These are phyloP conservation scores for Chelonia mydas DNA, from an alignment of 2,797 vertebrate genomes.

Conservation along the genomic window DNA sequence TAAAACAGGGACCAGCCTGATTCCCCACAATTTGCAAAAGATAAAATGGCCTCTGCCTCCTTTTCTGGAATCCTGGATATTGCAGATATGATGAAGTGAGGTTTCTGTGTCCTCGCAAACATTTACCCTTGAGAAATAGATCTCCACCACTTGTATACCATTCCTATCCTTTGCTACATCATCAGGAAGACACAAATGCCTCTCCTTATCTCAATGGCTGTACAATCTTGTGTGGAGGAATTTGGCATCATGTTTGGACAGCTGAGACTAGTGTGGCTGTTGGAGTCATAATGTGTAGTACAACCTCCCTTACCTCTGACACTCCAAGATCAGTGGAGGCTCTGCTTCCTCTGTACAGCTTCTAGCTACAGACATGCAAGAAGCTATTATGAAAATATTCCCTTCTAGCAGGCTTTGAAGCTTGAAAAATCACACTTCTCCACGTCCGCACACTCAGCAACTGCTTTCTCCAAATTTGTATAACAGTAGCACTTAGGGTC, in stretches of 20 bases:
- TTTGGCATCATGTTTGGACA: neutral
- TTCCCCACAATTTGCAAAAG: neutral
- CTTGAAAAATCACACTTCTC: neutral
- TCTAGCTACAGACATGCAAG: neutral
- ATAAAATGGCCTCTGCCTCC: neutral
- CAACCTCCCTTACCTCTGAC: neutral
- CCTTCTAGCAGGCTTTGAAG: neutral
- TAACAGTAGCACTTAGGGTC: neutral
- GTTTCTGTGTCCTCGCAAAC: neutral
- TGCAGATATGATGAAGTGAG: neutral
- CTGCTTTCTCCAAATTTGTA: neutral
- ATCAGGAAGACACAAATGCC: neutral
- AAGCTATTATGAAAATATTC: neutral
- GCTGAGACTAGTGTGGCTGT: neutral
- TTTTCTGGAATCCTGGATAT: neutral
- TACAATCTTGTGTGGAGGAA: neutral
- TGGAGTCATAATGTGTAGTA: neutral
- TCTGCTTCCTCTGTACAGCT: neutral
- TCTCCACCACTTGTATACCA: neutral
- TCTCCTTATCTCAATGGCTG: neutral
- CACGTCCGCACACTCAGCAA: neutral
- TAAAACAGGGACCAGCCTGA: neutral
- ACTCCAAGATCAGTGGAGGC: neutral
- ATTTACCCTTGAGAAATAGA: neutral
- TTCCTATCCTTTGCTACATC: rapidly evolving